These are phyloP conservation scores for Cheilosia vulpina DNA, from an alignment of 2,888 invertebrate species.

Conservation along the genomic window DNA sequence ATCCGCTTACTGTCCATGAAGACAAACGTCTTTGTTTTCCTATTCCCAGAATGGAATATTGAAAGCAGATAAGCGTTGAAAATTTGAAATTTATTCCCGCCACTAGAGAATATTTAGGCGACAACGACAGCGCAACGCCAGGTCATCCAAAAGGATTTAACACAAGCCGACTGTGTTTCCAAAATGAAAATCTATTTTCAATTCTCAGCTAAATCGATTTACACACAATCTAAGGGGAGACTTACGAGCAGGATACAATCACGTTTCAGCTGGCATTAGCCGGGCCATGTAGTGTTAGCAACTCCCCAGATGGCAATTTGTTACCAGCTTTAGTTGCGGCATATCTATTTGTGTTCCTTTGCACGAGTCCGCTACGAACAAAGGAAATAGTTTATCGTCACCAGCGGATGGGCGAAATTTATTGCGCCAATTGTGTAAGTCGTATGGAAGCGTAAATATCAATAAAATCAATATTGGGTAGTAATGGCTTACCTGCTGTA, in stretches of 20 bases:
- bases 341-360: constrained; percentile 31
- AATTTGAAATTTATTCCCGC: too few relatives aligned
- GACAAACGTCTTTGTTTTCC: too few relatives aligned
- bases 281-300: not conserved
- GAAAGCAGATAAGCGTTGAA: too few relatives aligned
- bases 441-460: constrained; percentile 8
- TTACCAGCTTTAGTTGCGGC: constrained; percentile 47
- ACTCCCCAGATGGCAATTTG: constrained; percentile 50
- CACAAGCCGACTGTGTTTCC: not conserved
- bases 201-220: constrained; percentile 24
- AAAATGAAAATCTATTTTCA: constrained; percentile 22
- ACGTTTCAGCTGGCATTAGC: constrained; percentile 7
- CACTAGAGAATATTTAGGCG: too few relatives aligned
- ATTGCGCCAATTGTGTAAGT: constrained; percentile 48
- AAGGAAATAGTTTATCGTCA: constrained; percentile 34
- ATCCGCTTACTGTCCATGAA: too few relatives aligned
- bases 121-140: not conserved
- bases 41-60: too few relatives aligned
- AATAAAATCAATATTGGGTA: constrained; percentile 46
- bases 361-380: constrained; percentile 1
- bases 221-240: constrained; percentile 7
- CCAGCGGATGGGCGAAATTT: constrained; percentile 34
- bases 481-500: constrained; percentile 91
- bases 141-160: not conserved
- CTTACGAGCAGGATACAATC: not conserved